phyloP scores from a whole-genome alignment of 2,113 vertebrate species.

The Emydocephalus ijimae region DNA sequence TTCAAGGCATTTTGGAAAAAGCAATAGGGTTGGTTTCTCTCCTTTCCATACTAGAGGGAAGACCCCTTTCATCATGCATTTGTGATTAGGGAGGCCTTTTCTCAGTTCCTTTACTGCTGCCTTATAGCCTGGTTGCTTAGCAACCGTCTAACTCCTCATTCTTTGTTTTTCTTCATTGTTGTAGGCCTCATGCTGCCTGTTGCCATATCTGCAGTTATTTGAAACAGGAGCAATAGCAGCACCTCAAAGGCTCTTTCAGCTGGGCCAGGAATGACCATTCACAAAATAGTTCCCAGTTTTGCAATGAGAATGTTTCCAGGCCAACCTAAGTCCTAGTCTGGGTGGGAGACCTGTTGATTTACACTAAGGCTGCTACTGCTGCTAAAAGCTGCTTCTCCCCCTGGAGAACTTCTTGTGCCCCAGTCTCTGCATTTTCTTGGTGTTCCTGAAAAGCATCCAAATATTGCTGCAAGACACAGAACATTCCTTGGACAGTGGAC shows the following conservation, averaged over 20 bases:
- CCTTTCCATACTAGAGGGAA: background rate
- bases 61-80: background rate
- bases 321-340: background rate
- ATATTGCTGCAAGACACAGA: background rate
- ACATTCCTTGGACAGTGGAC: background rate
- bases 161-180: background rate
- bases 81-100: background rate
- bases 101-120: background rate
- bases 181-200: background rate
- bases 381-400: background rate
- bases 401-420: background rate
- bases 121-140: conserved; percentile 1
- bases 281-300: background rate
- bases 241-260: background rate
- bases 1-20: background rate
- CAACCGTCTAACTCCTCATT: background rate
- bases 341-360: background rate
- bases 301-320: background rate
- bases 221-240: background rate
- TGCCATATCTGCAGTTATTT: background rate
- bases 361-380: background rate
- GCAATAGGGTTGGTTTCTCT: background rate
- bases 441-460: background rate
- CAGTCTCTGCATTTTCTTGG: background rate
- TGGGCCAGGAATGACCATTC: background rate